Base-by-base conservation (phyloP, 2,888 invertebrate genomes). In the Phyllotreta cruciferae region DNA sequence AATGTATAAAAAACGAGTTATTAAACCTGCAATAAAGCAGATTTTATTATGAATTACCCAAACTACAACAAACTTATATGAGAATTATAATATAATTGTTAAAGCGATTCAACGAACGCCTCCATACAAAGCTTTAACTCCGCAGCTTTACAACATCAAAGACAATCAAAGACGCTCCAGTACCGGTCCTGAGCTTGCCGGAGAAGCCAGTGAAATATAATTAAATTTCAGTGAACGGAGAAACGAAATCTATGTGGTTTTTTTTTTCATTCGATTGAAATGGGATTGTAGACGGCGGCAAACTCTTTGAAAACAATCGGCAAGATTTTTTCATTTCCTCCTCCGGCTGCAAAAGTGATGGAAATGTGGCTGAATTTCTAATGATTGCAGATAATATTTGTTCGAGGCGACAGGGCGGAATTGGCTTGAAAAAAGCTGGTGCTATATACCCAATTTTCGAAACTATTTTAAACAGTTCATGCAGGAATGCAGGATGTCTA, bases 121-220 rank as follows among this genome's bases (percentile, higher is more conserved):
- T 24, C 24, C 42, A 42, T 13, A 13, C 42, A 42, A 13, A 9
- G n/a, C 6, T 42, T 1, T 42, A 6, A 9, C 6, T 42, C 42
- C 6, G 13, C 10, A 11, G 11, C 14, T 47, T 36, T 36, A 50
- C 10, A 50, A 42, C 44, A 34, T 34, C 56, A 36, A 1, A 24
- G 24, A 24, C 24, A 24, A 24, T 24, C 24, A 24, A 24, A 24
- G 24, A 24, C 24, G 24, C 24, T 24, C 10, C 7, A 8, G 37
- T 4, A 44, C 60, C 60, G 60, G 14, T 42, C 14, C 60, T 60
- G 60, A 52, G 42, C 36, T 60, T 41, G 1, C 42, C 13, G 42
- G n/a, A 10, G 56, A 62, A 62, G 62, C 56, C 56, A 57, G 36
- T 44, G 62, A 62, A 62, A 62, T 62, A 57, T 62, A 62, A 62